Evolutionary conservation across 2,888 invertebrate genomes (phyloP).

Genomic region (Bellardia pandia): DNA sequence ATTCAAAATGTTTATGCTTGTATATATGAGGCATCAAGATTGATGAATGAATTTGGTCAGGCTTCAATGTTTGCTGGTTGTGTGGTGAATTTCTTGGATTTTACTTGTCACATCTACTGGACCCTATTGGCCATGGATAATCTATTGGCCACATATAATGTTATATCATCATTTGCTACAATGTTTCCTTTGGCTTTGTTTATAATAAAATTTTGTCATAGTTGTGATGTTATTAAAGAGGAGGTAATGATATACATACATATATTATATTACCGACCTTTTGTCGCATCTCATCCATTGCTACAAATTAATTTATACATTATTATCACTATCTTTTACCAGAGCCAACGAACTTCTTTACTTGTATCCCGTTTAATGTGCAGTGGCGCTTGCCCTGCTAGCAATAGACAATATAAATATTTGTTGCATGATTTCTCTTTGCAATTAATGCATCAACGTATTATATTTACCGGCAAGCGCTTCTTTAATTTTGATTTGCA

Average conservation of each 20-base stretch:
- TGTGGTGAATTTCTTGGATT: constrained; percentile 71
- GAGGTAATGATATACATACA: constrained; percentile 62
- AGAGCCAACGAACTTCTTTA: constrained; percentile 50
- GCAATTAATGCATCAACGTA: constrained; percentile 72
- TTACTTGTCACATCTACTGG: constrained; percentile 75
- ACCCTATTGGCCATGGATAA: constrained; percentile 71
- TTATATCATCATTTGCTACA: constrained; percentile 49
- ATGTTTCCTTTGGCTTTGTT: constrained; percentile 61
- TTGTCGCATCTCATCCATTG: too few relatives aligned
- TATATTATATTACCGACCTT: not conserved
- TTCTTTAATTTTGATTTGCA: constrained; percentile 73
- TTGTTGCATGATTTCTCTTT: constrained; percentile 73
- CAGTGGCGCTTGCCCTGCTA: not conserved
- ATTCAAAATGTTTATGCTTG: constrained; percentile 66
- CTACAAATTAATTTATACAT: not conserved
- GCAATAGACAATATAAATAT: constrained; percentile 51
- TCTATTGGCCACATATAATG: constrained; percentile 13
- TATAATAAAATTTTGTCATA: constrained; percentile 60
- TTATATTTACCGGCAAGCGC: constrained; percentile 70
- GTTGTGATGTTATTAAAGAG: constrained; percentile 66
- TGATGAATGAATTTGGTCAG: constrained; percentile 73
- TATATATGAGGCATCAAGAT: constrained; percentile 63
- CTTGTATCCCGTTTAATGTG: constrained; percentile 57
- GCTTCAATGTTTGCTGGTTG: constrained; percentile 72
- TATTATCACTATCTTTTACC: too few relatives aligned